These are phyloP conservation scores for Harpegnathos saltator DNA, from an alignment of 1,140 invertebrate species.

Conservation along the genomic window DNA sequence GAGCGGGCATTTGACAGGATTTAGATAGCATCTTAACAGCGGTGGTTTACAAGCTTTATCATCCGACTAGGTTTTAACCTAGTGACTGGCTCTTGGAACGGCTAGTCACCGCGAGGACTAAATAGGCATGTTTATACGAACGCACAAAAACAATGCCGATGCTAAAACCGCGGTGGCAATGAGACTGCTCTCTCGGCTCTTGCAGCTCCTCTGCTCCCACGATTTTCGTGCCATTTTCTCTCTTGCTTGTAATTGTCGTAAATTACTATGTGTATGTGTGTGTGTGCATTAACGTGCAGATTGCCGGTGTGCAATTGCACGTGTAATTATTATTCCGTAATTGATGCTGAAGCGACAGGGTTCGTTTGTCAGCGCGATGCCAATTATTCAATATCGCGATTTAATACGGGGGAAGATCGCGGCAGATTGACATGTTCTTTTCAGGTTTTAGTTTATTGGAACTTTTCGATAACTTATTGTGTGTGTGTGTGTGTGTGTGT, in stretches of 20 bases:
- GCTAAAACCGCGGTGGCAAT: neutral
- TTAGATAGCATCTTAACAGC: conserved; percentile 82
- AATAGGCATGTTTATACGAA: conserved; percentile 56
- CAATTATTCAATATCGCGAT: no score
- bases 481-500: no score
- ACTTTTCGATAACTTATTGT: no score
- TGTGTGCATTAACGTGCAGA: neutral
- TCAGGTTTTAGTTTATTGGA: no score
- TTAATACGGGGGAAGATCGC: no score
- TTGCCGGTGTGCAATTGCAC: no score
- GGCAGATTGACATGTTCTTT: no score
- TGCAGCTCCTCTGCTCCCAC: neutral
- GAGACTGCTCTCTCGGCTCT: neutral
- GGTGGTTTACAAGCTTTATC: conserved; percentile 82
- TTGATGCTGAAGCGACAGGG: no score
- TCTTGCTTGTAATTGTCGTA: conserved; percentile 1
- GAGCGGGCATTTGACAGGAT: conserved; percentile 81
- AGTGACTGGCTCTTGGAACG: conserved; percentile 62
- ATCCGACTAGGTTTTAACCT: conserved; percentile 63
- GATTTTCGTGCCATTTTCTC: neutral
- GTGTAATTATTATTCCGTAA: no score
- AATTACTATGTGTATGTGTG: neutral
- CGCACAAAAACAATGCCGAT: conserved; percentile 44
- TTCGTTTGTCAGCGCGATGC: no score
- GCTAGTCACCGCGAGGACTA: conserved; percentile 68